Base-by-base conservation (phyloP, 2,113 vertebrate genomes). In the Mugil cephalus region DNA sequence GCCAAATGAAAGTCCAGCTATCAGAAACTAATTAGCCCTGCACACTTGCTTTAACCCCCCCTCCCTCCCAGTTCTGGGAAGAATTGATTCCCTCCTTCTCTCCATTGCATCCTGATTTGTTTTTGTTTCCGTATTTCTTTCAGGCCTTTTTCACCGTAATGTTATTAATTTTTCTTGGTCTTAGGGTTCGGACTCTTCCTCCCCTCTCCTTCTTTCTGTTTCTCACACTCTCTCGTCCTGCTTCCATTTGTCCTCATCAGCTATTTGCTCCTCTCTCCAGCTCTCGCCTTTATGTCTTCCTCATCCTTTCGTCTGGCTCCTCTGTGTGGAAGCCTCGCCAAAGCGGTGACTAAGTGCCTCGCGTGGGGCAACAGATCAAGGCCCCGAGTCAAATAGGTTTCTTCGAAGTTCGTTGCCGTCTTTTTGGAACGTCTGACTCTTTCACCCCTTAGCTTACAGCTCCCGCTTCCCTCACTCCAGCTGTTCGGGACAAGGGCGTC, bases 11-110 rank as follows among this genome's bases (percentile, higher is more conserved):
- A 90, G 85, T 77, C 77, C 70, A 71, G 76, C 85, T 83, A 91
- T 90, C 85, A 89, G 79, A 89, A 91, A 89, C 75, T 89, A 93
- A 93, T 93, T 92, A 93, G 89, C 91, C 83, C 55, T 83, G 69
- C 77, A 76, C 77, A 89, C 82, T 69, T 61, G 59, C 87, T 92
- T 88, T 90, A 70, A 86, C 91, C 74, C 24, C 77, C 24, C 34
- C 40, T 86, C 91, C 74, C 24, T 75, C 24, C 34, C 40, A 56
- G 58, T 85, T 74, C 64, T 74, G 36, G 80, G 50, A 79, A 69
- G 53, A 80, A 85, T 83, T 59, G 48, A 77, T 79, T 81, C 63
- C 15, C 62, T 71, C 55, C 45, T 61, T 69, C 66, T 56, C 42
- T 34, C 34, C 54, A 9, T 80, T 50, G 21, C 55, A 21, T 56